These are phyloP conservation scores for Rhabdomys dilectus DNA, from an alignment of 2,113 vertebrate genomes.

Conservation along the genomic window DNA sequence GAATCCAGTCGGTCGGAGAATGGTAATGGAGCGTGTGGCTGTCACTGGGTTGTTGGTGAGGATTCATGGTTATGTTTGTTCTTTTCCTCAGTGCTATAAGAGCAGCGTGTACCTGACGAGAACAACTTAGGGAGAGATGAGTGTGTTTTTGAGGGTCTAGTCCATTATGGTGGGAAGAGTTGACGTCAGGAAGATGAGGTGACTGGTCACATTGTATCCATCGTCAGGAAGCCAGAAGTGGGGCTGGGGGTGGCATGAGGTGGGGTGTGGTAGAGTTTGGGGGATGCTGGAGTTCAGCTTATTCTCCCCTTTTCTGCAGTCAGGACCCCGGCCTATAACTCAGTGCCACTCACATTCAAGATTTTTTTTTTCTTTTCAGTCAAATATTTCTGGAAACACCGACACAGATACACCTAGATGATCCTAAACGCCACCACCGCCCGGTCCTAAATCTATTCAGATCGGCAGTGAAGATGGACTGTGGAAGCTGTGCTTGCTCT, in stretches of 20 bases:
- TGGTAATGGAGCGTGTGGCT: background rate
- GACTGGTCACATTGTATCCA: background rate
- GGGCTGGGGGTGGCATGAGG: too few relatives aligned
- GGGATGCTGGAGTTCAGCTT: background rate
- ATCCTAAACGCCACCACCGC: too few relatives aligned
- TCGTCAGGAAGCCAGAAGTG: too few relatives aligned
- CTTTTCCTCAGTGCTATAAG: background rate
- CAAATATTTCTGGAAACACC: background rate
- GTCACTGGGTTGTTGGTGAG: background rate
- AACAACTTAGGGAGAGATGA: background rate
- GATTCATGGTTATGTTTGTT: background rate
- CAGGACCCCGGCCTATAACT: background rate
- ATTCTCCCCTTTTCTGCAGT: too few relatives aligned
- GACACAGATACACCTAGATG: background rate
- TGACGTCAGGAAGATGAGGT: background rate
- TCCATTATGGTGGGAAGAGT: background rate
- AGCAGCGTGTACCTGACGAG: background rate
- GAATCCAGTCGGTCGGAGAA: background rate
- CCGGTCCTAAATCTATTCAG: background rate
- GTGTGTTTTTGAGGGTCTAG: background rate
- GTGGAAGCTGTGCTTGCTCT: background rate
- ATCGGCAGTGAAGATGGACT: too few relatives aligned
- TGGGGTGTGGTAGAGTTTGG: too few relatives aligned
- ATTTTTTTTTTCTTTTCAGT: background rate
- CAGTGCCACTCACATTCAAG: background rate